Evolutionary conservation across 2,888 invertebrate species (phyloP).

Genomic region (Aricia artaxerxes): DNA sequence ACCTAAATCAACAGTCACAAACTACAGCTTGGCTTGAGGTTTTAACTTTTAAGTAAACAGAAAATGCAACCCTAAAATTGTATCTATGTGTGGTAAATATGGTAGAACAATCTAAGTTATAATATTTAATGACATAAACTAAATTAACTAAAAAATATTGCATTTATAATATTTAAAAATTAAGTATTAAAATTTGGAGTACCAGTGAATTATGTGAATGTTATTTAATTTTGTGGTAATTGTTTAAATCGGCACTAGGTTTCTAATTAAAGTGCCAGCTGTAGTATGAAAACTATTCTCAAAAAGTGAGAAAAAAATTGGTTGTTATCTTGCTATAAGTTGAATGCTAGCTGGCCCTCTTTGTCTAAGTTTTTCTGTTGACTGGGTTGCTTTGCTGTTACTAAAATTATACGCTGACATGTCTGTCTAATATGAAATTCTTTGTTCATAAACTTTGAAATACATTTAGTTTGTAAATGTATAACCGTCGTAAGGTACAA

Average conservation of each 20-base stretch:
- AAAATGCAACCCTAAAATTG: neutral
- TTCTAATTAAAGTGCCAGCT: neutral
- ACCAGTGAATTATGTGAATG: neutral
- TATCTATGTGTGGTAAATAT: neutral
- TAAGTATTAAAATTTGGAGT: neutral
- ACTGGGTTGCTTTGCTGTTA: neutral
- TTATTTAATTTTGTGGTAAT: neutral
- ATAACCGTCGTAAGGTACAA: conserved; percentile 44
- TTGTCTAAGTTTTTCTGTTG: neutral
- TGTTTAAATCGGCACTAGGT: neutral
- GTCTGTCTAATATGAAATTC: conserved; percentile 23
- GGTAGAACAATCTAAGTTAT: too few relatives aligned
- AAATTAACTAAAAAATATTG: neutral
- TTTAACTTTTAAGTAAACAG: too few relatives aligned
- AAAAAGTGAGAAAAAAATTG: neutral
- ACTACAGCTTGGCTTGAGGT: neutral
- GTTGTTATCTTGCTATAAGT: neutral
- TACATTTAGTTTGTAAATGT: conserved; percentile 27
- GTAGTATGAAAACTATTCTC: neutral
- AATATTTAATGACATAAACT: neutral
- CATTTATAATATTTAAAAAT: neutral
- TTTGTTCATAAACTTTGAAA: neutral
- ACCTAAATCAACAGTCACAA: conserved; percentile 6
- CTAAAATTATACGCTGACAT: conserved; percentile 12
- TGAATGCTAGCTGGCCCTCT: neutral